Base-by-base conservation (phyloP, 2,113 vertebrate species). In the Ochotona curzoniae region DNA sequence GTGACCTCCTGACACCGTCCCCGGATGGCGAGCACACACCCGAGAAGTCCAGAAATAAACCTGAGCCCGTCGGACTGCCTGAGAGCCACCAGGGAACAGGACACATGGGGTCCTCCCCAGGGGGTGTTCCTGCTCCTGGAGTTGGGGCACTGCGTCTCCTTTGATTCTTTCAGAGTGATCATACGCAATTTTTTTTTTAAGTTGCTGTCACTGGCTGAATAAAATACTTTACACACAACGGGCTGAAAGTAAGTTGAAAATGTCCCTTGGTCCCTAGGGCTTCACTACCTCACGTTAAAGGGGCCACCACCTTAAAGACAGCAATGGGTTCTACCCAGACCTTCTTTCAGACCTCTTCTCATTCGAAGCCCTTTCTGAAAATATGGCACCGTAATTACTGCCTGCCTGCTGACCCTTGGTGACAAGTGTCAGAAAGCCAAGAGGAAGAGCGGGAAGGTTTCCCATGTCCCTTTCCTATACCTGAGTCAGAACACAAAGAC, bases 331-430 rank as follows among this genome's bases (percentile, higher is more conserved):
- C 47, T 6, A 18, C 54, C 18, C 14, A 18, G 18, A 47, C 1
- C n/a, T 38, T 17, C 38, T 51, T 81, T 91, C n/a, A 89, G 54
- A 78, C 21, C 21, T 86, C 91, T 87, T 60, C 67, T 63, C 44
- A 64, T 44, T 78, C 74, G 87, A 91, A 89, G 28, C 7, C 79
- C 71, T 78, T 89, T 85, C 64, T 57, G 8, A 80, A 93, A 84
- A 60, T 7, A 25, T 3, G 5, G 8, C 23, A 38, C 49, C 89
- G 86, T 84, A 61, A 83, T 83, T 69, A 80, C 47, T 7, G 2
- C 44, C 85, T 18, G 61, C 71, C 7, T 89, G 38, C 30, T 11
- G 25, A 79, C 2, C 28, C 64, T 20, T 25, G n/a, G 70, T 51
- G 38, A 57, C 4, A 80, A 64, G 21, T 32, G 14, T 60, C 15